A percentile compares a stretch with the other conserved stretches of the same genome.
phyloP scores from a whole-genome alignment of 1,140 invertebrate species.

The Anoplolepis gracilipes region DNA sequence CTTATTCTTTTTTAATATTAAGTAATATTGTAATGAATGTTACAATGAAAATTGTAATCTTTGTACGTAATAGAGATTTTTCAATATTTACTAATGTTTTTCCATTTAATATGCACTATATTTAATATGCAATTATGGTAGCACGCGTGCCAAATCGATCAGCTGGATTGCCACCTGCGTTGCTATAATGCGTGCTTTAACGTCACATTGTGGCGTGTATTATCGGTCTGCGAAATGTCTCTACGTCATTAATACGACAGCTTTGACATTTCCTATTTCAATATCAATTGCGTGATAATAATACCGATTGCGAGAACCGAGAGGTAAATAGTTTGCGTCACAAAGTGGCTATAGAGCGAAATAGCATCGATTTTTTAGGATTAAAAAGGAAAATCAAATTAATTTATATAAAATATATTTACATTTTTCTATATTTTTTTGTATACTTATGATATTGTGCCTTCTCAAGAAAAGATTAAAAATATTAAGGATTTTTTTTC shows the following conservation, averaged over 20 bases:
- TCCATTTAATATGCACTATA: background rate
- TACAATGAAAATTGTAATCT: no score
- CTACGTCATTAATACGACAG: conserved; percentile 60
- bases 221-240: conserved; percentile 43
- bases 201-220: conserved; percentile 53
- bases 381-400: conserved; percentile 8
- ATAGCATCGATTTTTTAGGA: background rate
- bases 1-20: background rate
- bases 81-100: background rate
- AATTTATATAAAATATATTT: background rate
- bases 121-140: conserved; percentile 1
- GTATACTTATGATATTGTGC: background rate
- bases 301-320: conserved; percentile 11
- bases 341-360: background rate
- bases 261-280: conserved; percentile 59
- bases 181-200: conserved; percentile 54
- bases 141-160: background rate
- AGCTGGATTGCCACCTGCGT: background rate
- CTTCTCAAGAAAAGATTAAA: background rate
- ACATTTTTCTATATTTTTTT: background rate
- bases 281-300: conserved; percentile 47
- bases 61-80: background rate
- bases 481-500: background rate
- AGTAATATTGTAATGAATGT: background rate
- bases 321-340: conserved; percentile 21